phyloP scores from a whole-genome alignment of 2,797 vertebrate species.

The Hybognathus amarus region DNA sequence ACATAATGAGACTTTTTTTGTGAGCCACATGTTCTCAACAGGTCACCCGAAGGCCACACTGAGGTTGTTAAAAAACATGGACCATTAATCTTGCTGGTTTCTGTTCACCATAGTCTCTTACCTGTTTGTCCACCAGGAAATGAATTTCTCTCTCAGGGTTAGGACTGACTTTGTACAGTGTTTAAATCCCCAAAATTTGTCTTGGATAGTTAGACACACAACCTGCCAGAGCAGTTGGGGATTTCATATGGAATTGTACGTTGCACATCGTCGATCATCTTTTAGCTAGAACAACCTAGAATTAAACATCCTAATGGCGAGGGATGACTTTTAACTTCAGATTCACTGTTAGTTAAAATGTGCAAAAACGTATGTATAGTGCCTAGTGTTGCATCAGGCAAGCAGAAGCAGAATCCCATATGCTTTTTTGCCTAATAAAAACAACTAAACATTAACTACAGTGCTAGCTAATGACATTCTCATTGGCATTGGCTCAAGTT shows the following conservation, averaged over 20 bases:
- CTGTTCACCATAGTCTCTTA: neutral
- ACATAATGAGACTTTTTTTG: neutral
- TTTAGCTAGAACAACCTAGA: neutral
- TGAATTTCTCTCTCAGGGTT: no score
- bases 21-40: neutral
- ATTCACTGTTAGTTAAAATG: neutral
- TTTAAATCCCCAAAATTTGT: neutral
- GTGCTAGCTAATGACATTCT: neutral
- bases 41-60: neutral
- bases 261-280: neutral
- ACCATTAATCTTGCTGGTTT: slow-evolving; percentile 1
- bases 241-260: neutral
- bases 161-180: no score
- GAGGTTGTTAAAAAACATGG: neutral
- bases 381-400: neutral
- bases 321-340: neutral
- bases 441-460: neutral
- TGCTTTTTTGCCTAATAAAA: neutral
- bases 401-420: neutral
- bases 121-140: neutral
- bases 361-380: neutral
- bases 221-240: neutral
- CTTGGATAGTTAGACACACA: neutral
- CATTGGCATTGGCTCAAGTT: neutral
- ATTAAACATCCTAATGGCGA: no score